phyloP scores from a whole-genome alignment of 37 sponge, comb jelly and placozoan genomes.

The Chondrosia reniformis region DNA sequence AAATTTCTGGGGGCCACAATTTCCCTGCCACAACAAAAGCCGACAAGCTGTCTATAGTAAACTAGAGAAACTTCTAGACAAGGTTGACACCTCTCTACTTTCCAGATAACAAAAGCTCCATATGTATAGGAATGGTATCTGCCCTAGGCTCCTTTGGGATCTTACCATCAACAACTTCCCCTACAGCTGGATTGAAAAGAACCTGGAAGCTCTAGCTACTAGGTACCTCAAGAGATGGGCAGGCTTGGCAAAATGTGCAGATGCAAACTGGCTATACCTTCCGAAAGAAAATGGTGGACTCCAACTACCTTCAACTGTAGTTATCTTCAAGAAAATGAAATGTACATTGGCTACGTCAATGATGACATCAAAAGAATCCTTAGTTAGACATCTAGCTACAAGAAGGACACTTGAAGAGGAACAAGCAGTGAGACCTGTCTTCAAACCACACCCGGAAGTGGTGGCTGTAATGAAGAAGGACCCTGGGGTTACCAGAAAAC shows the following conservation, averaged over 20 bases:
- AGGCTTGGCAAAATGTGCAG: slow-evolving; percentile 13
- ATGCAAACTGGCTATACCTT: slow-evolving; percentile 8
- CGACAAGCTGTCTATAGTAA: background rate
- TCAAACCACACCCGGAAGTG: slow-evolving; percentile 12
- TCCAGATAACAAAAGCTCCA: slow-evolving; percentile 27
- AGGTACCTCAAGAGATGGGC: slow-evolving; percentile 31
- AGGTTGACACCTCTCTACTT: slow-evolving; percentile 16
- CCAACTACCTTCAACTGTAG: slow-evolving; percentile 1
- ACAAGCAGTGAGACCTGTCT: background rate
- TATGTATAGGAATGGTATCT: slow-evolving; percentile 20
- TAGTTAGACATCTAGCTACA: background rate
- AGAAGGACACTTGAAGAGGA: background rate
- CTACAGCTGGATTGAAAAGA: slow-evolving; percentile 13
- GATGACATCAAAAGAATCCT: slow-evolving; percentile 13
- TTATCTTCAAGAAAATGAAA: slow-evolving; percentile 15
- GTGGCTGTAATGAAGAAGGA: background rate
- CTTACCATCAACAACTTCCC: slow-evolving; percentile 13
- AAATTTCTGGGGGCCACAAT: too few species aligned
- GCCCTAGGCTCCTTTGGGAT: slow-evolving; percentile 29
- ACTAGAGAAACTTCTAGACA: background rate
- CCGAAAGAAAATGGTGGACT: slow-evolving; percentile 19
- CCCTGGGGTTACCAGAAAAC: slow-evolving; percentile 19
- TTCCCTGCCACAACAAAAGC: too few species aligned
- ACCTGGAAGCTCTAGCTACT: slow-evolving; percentile 17
- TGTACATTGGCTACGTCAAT: background rate